Evolutionary conservation across 2,113 vertebrate species (phyloP), one percentile per base, ranked within the genome.

Genomic region (Vulpes ferrilata): DNA sequence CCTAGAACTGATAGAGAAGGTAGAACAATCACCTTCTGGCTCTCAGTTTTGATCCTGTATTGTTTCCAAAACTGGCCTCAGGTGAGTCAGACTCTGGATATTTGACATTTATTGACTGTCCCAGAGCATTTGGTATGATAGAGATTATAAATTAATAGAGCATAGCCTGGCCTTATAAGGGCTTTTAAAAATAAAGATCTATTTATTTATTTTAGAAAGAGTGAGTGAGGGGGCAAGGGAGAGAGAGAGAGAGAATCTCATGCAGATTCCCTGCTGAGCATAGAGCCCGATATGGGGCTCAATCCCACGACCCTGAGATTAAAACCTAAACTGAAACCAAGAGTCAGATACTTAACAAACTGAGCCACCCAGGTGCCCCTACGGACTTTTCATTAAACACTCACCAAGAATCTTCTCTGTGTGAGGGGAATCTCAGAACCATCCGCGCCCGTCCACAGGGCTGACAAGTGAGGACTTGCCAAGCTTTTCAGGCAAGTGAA

Each of bases 321-420:
- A 67, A 7, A 17, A 69, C 67, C 32, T 9, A 12, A 35, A n/a
- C 32, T 1, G 0, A 69, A 69, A 35, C 67, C 65, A 35, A 69
- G 67, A 69, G 32, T 69, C 0, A 0, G 67, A 67, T 7, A 30
- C 30, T 67, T 32, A 67, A 32, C 64, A 0, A 6, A 67, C 32
- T 69, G 67, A 69, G 32, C 16, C 67, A 69, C 17, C 19, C 67
- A 69, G 17, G 67, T 10, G 32, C 30, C 60, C n/a, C 3, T 88
- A 27, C 83, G 87, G 57, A 83, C 67, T 73, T 85, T 93, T 92
- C 94, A 73, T 90, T 92, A 65, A 86, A 95, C 32, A 57, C 74
- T 94, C 81, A 88, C 53, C 25, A 85, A 94, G 30, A 90, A 80
- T 5, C 43, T 97, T 88, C 79, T 8, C 35, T 67, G 23, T 88